Percentiles rank a stretch among this genome's conserved stretches.
These are phyloP conservation scores for Idaea straminata DNA, from an alignment of 2,888 invertebrate species.

Conservation along the genomic window DNA sequence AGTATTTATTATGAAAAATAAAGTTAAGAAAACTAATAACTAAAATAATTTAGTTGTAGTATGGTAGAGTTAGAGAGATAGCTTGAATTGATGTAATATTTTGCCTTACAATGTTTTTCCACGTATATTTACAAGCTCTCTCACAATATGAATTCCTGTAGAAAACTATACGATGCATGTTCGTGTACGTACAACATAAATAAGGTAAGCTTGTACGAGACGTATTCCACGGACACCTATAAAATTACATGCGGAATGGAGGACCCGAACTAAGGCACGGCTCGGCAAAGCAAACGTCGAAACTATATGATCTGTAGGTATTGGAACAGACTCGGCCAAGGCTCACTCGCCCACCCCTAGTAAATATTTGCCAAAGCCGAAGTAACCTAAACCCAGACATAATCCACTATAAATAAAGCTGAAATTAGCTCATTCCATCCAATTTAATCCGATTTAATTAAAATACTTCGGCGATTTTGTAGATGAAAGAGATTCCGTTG, in stretches of 20 bases:
- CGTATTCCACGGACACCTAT: background rate
- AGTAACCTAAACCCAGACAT: constrained; percentile 10
- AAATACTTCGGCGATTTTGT: constrained; percentile 15
- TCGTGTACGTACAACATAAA: background rate
- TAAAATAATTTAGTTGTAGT: background rate
- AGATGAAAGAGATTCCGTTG: background rate
- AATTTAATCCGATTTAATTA: constrained; percentile 37
- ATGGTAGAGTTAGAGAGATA: background rate
- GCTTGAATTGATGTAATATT: background rate
- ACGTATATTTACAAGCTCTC: background rate
- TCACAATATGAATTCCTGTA: background rate
- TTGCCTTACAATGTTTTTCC: background rate
- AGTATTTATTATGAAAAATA: too few species aligned
- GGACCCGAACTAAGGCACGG: background rate
- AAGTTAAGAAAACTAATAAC: background rate
- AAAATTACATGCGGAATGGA: background rate
- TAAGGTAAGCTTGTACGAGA: background rate
- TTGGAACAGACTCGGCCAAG: constrained; percentile 32
- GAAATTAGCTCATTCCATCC: constrained; percentile 23
- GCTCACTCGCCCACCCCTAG: constrained; percentile 27
- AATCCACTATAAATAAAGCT: constrained; percentile 27
- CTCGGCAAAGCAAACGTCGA: constrained; percentile 28
- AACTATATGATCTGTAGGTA: constrained; percentile 25
- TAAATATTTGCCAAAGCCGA: constrained; percentile 44
- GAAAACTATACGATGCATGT: background rate